Conservation (phyloP, 2,888 invertebrate genomes). For the Nipponacmea schrenckii region DNA sequence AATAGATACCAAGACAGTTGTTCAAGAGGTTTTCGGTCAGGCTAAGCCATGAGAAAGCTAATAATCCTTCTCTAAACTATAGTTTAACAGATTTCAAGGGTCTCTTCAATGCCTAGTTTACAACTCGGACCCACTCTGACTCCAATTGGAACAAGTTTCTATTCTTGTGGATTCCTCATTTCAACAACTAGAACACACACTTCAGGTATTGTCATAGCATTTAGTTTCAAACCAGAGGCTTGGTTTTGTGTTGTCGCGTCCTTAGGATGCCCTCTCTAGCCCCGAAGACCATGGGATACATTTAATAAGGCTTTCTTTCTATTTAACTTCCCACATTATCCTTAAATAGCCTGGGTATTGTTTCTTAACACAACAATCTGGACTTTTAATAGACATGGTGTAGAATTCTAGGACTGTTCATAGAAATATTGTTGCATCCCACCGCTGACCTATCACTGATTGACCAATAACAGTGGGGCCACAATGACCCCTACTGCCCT, state of each 20-base stretch:
- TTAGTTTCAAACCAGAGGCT: neutral
- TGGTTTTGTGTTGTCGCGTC: too few relatives aligned
- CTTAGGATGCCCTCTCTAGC: too few relatives aligned
- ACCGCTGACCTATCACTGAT: neutral
- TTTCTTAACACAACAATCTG: neutral
- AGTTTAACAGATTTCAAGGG: neutral
- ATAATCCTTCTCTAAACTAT: neutral
- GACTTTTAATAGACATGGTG: too few relatives aligned
- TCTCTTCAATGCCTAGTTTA: neutral
- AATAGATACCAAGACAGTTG: too few relatives aligned
- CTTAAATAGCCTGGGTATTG: conserved; percentile 1
- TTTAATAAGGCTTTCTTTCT: neutral
- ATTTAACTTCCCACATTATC: neutral
- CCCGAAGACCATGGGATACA: neutral
- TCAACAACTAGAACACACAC: neutral
- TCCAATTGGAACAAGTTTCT: neutral
- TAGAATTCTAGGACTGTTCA: neutral
- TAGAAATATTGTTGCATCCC: neutral
- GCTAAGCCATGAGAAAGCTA: neutral
- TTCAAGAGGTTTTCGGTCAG: too few relatives aligned
- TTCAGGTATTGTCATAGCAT: neutral
- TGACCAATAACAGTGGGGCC: neutral
- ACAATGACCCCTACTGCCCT: neutral
- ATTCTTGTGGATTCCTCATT: neutral
- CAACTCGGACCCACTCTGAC: neutral